Evolutionary conservation across 2,113 vertebrate genomes (phyloP), one percentile per base, ranked within the genome.

Genomic region (Psophia crepitans): DNA sequence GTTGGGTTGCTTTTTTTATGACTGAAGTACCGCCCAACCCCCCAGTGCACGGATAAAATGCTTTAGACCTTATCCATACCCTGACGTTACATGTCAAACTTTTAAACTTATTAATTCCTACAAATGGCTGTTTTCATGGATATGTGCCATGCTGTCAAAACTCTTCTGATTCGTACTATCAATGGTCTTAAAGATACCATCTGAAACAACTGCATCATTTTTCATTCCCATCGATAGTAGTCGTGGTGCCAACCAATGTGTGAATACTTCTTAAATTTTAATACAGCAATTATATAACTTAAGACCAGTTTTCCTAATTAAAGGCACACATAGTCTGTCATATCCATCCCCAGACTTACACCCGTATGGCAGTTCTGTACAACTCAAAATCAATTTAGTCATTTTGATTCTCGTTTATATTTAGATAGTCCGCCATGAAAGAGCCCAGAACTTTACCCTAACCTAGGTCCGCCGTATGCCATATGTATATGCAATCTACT

Each of bases 351-450:
- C 69, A 70, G 69, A 83, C 48, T 74, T 88, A 41, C 2, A 44
- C 49, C 19, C 1, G 1, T 35, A 74, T 48, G 22, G 51, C 27
- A 60, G 11, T 94, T 87, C 27, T 28, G 30, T 48, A 73, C 0
- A 2, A 77, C 49, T 82, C 68, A 65, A 92, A 89, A 70, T 35
- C 28, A 77, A 90, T 74, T 66, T 78, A 82, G 60, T 77, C 30
- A 58, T 80, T 93, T 93, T 90, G 64, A 81, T 93, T 96, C 41
- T 61, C 66, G 41, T 90, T 92, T 92, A 70, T 84, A 84, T 74
- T 92, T 92, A 96, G 60, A 84, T 15, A 92, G 84, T 51, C 82
- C 90, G 64, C 51, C 78, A 73, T 9, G 69, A 58, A 87, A 71
- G 57, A 95, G 26, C 57, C n/a, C 75, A 79, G 65, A 87, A 91